Conservation (phyloP, 2,113 vertebrate species). For the Egretta garzetta region DNA sequence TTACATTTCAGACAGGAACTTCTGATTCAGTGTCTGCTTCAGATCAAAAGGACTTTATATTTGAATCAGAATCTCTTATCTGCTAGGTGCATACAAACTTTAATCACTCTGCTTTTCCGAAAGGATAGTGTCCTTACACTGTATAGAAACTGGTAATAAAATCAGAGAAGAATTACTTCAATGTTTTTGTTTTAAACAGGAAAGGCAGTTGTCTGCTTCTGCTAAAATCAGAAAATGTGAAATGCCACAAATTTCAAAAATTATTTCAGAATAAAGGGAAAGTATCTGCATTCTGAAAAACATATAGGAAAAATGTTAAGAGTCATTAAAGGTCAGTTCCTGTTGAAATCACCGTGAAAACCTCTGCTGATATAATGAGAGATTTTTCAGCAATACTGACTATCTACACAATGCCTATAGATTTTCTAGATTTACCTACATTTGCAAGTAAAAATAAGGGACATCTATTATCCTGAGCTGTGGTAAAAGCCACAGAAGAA, state of each 20-base stretch:
- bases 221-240: background rate
- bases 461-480: background rate
- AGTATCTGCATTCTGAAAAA: background rate
- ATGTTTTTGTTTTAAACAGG: background rate
- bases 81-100: background rate
- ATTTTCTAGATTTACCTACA: background rate
- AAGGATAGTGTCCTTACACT: background rate
- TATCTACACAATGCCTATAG: accelerated
- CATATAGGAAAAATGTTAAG: background rate
- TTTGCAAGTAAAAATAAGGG: background rate
- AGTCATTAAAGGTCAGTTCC: background rate
- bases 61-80: background rate
- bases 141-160: background rate
- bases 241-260: background rate
- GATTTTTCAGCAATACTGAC: background rate
- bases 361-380: background rate
- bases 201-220: background rate
- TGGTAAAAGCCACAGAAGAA: background rate
- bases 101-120: background rate
- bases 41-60: background rate
- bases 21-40: background rate
- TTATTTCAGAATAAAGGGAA: background rate
- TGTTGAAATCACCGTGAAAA: background rate
- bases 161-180: background rate
- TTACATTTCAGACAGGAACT: background rate